A percentile compares a stretch with the other conserved stretches of the same genome.
Evolutionary conservation across 2,113 vertebrate genomes (phyloP).

Genomic region (Bubo bubo): DNA sequence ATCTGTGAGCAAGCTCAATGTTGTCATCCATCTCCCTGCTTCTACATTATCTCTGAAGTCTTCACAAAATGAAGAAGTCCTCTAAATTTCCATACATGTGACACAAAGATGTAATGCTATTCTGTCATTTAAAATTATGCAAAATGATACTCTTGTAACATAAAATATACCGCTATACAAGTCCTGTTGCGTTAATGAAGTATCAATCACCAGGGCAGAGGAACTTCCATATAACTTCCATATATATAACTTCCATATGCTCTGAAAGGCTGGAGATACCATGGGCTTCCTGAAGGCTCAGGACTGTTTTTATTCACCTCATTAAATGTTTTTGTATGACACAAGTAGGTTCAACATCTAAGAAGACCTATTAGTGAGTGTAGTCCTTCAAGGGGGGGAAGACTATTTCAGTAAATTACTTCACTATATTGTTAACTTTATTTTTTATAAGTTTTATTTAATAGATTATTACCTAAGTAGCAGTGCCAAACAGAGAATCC

Average conservation of each 20-base stretch:
- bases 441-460: not conserved
- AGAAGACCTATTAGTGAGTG: not conserved
- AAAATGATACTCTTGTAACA: not conserved
- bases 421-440: not conserved
- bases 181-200: not conserved
- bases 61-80: not conserved
- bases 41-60: not conserved
- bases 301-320: not conserved
- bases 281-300: not conserved
- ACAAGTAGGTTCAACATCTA: not conserved
- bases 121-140: not conserved
- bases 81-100: not conserved
- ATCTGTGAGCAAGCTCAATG: not conserved
- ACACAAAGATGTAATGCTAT: not conserved
- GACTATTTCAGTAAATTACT: not conserved
- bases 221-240: not conserved
- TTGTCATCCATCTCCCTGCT: not conserved
- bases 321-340: not conserved
- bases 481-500: not conserved
- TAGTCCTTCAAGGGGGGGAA: not conserved
- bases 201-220: not conserved
- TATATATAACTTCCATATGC: not conserved
- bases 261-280: not conserved
- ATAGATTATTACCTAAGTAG: not conserved
- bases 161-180: not conserved